Evolutionary conservation across 2,888 invertebrate genomes (phyloP).

Genomic region (Melieria crassipennis): DNA sequence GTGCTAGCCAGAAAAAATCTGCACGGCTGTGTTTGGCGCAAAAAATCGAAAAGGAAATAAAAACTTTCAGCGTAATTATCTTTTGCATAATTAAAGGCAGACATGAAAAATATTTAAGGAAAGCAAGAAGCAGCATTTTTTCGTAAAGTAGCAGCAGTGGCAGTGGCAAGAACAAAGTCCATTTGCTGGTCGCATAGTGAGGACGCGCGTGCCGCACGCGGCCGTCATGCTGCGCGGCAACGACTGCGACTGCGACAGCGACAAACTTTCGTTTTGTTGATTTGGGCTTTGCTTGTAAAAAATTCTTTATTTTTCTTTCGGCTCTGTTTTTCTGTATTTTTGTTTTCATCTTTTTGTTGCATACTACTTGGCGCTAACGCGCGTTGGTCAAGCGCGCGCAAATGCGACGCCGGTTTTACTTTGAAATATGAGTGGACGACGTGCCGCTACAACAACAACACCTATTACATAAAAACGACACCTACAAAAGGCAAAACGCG

Average conservation of each 20-base stretch:
- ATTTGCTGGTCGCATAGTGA: too few species aligned
- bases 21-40: neutral
- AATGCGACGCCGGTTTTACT: neutral
- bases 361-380: too few species aligned
- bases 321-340: neutral
- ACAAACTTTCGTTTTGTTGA: neutral
- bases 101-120: constrained; percentile 34
- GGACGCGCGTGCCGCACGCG: too few species aligned
- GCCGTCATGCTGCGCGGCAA: neutral
- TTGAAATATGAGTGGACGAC: constrained; percentile 20
- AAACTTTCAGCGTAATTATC: constrained; percentile 56
- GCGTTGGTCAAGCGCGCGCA: constrained; percentile 8
- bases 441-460: neutral
- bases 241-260: neutral
- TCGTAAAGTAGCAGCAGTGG: neutral
- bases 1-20: constrained; percentile 7
- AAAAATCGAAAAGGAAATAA: constrained; percentile 35
- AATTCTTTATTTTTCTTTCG: neutral
- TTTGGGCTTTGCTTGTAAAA: neutral
- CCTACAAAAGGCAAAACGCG: neutral
- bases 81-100: constrained; percentile 61
- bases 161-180: neutral
- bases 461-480: neutral
- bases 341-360: neutral
- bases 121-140: too few species aligned